Evolutionary conservation across 2,888 invertebrate species (phyloP).

Genomic region (Ommatoiulus sabulosus): DNA sequence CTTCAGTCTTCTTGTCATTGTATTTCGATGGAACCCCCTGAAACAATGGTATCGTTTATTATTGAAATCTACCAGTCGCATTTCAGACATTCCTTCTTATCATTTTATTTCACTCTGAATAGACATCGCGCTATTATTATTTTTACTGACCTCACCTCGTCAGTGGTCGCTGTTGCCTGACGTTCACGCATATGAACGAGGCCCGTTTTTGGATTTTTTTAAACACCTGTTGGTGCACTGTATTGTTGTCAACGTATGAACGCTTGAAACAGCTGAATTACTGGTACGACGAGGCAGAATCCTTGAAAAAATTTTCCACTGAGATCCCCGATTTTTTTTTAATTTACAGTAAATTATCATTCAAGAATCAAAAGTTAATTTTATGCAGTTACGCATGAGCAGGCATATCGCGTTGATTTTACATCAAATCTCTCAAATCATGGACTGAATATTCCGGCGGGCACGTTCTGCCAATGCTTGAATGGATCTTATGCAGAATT

Average conservation of each 20-base stretch:
- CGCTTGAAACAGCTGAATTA: background rate
- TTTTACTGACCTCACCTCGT: background rate
- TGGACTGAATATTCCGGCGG: no score
- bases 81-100: constrained; percentile 21
- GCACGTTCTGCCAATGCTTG: no score
- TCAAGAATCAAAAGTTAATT: no score
- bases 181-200: constrained; percentile 12
- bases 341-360: background rate
- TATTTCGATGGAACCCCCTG: background rate
- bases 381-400: no score
- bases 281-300: background rate
- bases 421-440: no score
- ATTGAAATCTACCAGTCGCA: background rate
- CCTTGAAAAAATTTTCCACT: background rate
- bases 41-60: background rate
- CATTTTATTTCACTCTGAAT: background rate
- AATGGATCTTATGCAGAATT: no score
- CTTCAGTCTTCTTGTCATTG: background rate
- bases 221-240: constrained; percentile 1
- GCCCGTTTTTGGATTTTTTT: background rate
- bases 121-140: background rate
- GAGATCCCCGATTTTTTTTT: background rate
- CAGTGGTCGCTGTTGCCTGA: background rate
- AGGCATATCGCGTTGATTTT: no score
- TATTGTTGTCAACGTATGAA: background rate